Evolutionary conservation across 1,140 invertebrate genomes (phyloP).

Genomic region (Portunus trituberculatus): DNA sequence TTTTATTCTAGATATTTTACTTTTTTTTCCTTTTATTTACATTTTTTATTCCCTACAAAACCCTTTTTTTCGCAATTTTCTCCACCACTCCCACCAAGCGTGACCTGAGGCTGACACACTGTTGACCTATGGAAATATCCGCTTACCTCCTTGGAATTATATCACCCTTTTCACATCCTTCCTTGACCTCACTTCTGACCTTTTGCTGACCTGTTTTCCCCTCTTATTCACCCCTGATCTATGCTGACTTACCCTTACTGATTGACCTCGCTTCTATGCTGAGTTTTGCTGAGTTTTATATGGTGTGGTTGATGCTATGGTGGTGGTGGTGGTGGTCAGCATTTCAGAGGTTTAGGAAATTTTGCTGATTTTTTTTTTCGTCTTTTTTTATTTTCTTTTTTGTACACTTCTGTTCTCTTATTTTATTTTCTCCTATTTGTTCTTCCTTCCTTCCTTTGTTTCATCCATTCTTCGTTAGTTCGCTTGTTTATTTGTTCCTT

Average conservation of each 20-base stretch:
- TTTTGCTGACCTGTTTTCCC: background rate
- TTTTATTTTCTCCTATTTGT: constrained; percentile 14
- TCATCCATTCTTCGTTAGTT: background rate
- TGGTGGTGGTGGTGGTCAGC: background rate
- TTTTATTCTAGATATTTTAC: too few relatives aligned
- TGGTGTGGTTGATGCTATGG: background rate
- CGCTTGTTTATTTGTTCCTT: background rate
- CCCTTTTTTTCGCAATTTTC: too few relatives aligned
- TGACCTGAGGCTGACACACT: background rate
- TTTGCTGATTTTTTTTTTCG: background rate
- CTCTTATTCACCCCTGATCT: background rate
- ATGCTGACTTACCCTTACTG: background rate
- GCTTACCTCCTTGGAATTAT: background rate
- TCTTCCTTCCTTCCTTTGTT: background rate
- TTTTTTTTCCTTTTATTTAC: too few relatives aligned
- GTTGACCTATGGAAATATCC: background rate
- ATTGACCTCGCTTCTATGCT: background rate
- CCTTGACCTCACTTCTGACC: background rate
- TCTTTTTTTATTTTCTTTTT: too few relatives aligned
- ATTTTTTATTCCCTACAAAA: too few relatives aligned
- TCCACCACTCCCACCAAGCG: background rate
- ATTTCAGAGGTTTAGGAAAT: background rate
- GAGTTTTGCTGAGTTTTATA: background rate
- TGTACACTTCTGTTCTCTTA: background rate
- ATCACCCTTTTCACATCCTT: background rate